A percentile compares a stretch with the other conserved stretches of the same genome.
phyloP scores from a whole-genome alignment of 2,797 vertebrate species.

The Coranthus polyacanthus region DNA sequence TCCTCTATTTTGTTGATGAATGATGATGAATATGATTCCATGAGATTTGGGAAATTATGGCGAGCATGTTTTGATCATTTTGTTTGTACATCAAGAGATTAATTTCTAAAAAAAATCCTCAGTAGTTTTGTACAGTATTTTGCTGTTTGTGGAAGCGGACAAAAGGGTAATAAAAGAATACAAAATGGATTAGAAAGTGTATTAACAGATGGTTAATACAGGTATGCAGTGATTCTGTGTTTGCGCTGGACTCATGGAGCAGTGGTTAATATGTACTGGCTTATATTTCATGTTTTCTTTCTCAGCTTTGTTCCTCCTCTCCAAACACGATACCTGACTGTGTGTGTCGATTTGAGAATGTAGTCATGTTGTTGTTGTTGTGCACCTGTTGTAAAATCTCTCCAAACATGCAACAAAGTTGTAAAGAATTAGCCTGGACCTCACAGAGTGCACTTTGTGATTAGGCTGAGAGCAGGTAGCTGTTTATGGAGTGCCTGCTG shows the following conservation, averaged over 20 bases:
- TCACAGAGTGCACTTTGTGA: conserved; percentile 52
- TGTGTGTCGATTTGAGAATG: conserved; percentile 26
- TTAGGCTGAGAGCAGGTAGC: conserved; percentile 62
- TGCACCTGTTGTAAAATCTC: conserved; percentile 40
- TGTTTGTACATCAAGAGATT: no score
- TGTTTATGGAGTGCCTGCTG: conserved; percentile 74
- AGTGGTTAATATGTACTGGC: background rate
- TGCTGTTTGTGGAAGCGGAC: no score
- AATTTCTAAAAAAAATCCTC: no score
- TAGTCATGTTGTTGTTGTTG: conserved; percentile 1
- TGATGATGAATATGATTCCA: no score
- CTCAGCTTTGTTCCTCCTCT: conserved; percentile 4
- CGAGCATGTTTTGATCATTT: no score
- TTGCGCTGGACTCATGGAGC: background rate
- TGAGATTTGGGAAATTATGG: no score
- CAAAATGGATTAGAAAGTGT: background rate
- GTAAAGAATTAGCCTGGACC: conserved; percentile 52
- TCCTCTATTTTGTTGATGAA: no score
- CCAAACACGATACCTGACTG: background rate
- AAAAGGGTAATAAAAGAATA: no score
- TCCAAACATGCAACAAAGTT: conserved; percentile 45
- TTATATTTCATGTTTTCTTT: conserved; percentile 12
- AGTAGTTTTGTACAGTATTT: no score
- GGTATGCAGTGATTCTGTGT: no score
- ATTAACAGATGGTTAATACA: background rate